Evolutionary conservation across 92 coral and sea anemone species (phyloP), one percentile per base, ranked within the genome.

Genomic region (Parazoanthus darwini): DNA sequence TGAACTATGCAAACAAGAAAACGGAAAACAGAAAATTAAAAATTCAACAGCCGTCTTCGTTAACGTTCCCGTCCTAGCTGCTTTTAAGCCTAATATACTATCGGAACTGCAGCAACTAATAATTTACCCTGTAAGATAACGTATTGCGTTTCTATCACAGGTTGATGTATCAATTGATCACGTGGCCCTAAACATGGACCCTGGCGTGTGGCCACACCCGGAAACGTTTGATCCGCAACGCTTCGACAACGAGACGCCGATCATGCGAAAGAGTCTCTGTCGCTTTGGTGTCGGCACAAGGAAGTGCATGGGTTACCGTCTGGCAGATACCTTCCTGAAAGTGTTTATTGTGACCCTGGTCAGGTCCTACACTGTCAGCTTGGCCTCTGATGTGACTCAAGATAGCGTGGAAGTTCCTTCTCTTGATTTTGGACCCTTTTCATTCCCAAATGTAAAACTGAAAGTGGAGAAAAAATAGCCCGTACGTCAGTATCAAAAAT

Each of bases 221-320:
- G 78, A 91, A 38, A 73, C 42, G 56, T 93, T 93, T 89, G 88
- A 93, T 83, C 93, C 95, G 15, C 91, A 88, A 75, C 92, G 95
- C 56, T 93, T 91, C 56, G 93, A 93, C 71, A 51, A 93, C 89
- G 95, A 93, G 87, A 93, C 95, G 59, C 89, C 95, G 74, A 87
- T 23, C 95, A 93, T 93, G 92, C 95, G 95, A 86, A 93, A 75
- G 89, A 88, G 88, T 80, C 44, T 93, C 80, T 93, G 93, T 86
- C 93, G 95, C 66, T 93, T 93, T 84, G 95, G 95, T 36, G 91
- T 93, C 66, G 95, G 95, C 39, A 79, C 95, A 84, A 88, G 95
- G 56, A 80, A 92, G 85, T 91, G 95, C 67, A 73, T 93, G 92
- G 93, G 93, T 76, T 93, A 93, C 85, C 90, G 95, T 35, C 91